Percentiles rank a stretch among this genome's conserved stretches.
Evolutionary conservation across 2,888 invertebrate species (phyloP).

Genomic region (Ormia ochracea): DNA sequence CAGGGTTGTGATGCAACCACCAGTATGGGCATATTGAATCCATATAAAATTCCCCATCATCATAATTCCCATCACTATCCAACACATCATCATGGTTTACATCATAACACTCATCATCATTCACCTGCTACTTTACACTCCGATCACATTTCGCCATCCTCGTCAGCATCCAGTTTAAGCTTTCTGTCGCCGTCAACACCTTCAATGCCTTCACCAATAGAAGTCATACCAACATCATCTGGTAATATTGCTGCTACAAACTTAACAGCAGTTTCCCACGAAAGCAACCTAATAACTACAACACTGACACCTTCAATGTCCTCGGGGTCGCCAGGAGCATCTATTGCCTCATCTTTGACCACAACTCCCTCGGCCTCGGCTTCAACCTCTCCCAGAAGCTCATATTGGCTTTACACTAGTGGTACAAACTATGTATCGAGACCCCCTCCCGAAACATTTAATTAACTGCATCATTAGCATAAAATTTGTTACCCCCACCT

Average conservation of each 20-base stretch:
- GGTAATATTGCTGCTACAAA: constrained; percentile 54
- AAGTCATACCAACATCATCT: constrained; percentile 25
- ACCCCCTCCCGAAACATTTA: constrained; percentile 73
- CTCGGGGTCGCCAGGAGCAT: constrained; percentile 7
- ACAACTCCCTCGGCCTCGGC: constrained; percentile 30
- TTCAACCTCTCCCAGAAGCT: constrained; percentile 62
- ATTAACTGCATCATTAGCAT: constrained; percentile 68
- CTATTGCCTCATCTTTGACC: constrained; percentile 24
- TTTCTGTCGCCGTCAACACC: constrained; percentile 68
- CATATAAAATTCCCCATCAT: constrained; percentile 72
- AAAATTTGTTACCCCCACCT: constrained; percentile 27
- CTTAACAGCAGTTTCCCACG: constrained; percentile 51
- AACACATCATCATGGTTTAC: constrained; percentile 63
- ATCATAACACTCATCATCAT: constrained; percentile 60
- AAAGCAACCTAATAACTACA: constrained; percentile 54
- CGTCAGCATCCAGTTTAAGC: constrained; percentile 65
- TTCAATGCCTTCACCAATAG: constrained; percentile 72
- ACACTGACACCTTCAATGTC: constrained; percentile 40
- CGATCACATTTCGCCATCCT: constrained; percentile 70
- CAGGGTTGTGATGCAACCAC: constrained; percentile 79
- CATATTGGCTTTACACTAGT: constrained; percentile 79
- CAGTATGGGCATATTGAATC: constrained; percentile 73
- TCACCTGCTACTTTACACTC: constrained; percentile 46
- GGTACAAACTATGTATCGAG: constrained; percentile 71
- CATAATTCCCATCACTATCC: constrained; percentile 63